phyloP scores from a whole-genome alignment of 1,140 invertebrate genomes.

The Frieseomelitta varia region DNA sequence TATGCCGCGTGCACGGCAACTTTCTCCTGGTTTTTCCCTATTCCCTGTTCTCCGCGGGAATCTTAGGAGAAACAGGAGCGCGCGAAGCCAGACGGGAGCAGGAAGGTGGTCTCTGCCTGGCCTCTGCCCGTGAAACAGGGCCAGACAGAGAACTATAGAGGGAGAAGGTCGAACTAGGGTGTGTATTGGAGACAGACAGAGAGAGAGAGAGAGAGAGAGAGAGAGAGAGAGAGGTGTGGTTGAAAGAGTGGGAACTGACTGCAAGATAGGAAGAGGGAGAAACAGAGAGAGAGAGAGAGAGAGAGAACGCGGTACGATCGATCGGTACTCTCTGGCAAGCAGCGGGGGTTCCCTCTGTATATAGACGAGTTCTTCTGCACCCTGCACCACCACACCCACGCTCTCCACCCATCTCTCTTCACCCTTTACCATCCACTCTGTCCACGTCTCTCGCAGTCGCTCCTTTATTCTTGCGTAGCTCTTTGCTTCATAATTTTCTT shows the following conservation, averaged over 20 bases:
- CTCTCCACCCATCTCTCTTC: background rate
- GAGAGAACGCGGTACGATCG: constrained; percentile 66
- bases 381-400: constrained; percentile 36
- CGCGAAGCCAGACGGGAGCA: constrained; percentile 63
- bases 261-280: background rate
- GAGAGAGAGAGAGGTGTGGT: constrained; percentile 31
- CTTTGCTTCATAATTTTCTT: background rate
- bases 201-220: constrained; percentile 41
- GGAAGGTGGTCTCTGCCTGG: constrained; percentile 55
- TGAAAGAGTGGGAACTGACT: background rate
- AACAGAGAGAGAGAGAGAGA: constrained; percentile 30
- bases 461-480: background rate
- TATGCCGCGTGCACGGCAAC: background rate
- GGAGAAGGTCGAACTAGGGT: constrained; percentile 19
- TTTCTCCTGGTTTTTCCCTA: background rate
- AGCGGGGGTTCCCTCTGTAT: constrained; percentile 44
- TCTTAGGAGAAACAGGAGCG: constrained; percentile 49
- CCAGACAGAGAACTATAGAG: constrained; percentile 12
- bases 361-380: constrained; percentile 44
- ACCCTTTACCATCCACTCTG: background rate
- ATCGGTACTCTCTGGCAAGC: constrained; percentile 69
- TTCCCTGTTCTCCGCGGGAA: constrained; percentile 25
- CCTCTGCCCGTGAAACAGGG: background rate
- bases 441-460: background rate
- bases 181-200: constrained; percentile 45